Evolutionary conservation across 1,140 invertebrate species (phyloP).

Genomic region (Drosophila eugracilis): DNA sequence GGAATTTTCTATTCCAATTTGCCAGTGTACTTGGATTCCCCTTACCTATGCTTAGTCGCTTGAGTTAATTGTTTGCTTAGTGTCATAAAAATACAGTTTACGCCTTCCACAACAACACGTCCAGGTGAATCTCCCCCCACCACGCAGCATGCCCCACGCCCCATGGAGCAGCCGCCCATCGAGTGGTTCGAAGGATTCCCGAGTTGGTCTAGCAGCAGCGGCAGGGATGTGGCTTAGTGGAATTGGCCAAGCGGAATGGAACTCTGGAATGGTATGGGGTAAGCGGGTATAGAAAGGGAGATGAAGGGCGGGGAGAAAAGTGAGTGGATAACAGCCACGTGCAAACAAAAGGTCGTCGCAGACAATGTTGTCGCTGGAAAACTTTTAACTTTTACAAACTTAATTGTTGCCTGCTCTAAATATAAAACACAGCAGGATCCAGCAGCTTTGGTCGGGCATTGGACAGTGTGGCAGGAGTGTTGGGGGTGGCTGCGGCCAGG

Average conservation of each 20-base stretch:
- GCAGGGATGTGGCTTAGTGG: conserved; percentile 38
- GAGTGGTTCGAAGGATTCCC: background rate
- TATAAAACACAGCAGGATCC: conserved; percentile 44
- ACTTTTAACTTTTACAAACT: conserved; percentile 79
- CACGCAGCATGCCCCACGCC: too few species aligned
- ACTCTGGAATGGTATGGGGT: background rate
- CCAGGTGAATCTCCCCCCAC: conserved; percentile 11
- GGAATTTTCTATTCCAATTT: background rate
- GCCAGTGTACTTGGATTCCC: conserved; percentile 2
- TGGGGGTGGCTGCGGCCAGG: background rate
- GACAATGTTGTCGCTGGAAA: conserved; percentile 80
- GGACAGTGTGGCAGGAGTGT: too few species aligned
- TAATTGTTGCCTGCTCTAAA: conserved; percentile 74
- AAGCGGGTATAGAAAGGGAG: background rate
- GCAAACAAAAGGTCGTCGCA: conserved; percentile 72
- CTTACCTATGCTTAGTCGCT: conserved; percentile 20
- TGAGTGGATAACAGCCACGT: conserved; percentile 45
- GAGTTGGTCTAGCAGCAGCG: conserved; percentile 33
- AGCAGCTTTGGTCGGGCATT: background rate
- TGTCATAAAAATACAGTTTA: conserved; percentile 80
- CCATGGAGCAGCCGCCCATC: background rate
- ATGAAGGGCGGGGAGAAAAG: background rate
- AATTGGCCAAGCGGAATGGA: conserved; percentile 32
- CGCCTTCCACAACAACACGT: conserved; percentile 72
- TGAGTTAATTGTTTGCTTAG: conserved; percentile 77